These are phyloP conservation scores for Osmerus eperlanus DNA, from an alignment of 2,113 vertebrate species.

Conservation along the genomic window DNA sequence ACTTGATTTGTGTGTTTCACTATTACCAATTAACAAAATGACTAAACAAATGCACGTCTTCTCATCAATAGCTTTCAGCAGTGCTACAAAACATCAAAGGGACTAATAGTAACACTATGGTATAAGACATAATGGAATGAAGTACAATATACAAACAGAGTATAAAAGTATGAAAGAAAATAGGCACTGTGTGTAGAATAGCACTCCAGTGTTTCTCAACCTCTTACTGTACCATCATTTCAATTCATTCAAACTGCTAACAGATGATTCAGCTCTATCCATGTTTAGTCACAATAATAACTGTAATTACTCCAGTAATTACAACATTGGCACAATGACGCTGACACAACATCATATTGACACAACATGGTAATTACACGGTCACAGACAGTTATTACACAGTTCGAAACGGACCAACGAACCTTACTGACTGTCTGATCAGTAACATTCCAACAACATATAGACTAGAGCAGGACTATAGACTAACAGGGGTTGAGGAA, in stretches of 20 bases:
- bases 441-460: background rate
- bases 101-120: constrained; percentile 38
- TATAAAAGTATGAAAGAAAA: constrained; percentile 24
- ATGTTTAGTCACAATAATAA: too few species aligned
- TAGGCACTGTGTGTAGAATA: constrained; percentile 39
- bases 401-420: too few species aligned
- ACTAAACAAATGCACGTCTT: background rate
- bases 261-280: too few species aligned
- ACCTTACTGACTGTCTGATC: too few species aligned
- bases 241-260: too few species aligned
- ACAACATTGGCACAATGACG: background rate
- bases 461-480: background rate
- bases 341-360: background rate
- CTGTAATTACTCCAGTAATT: too few species aligned
- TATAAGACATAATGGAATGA: constrained; percentile 46
- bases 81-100: constrained; percentile 28
- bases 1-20: too few species aligned
- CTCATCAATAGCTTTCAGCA: constrained; percentile 25
- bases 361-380: background rate
- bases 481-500: constrained; percentile 26
- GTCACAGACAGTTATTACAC: too few species aligned
- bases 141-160: constrained; percentile 28
- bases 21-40: too few species aligned
- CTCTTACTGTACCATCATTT: constrained; percentile 8
- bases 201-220: constrained; percentile 43